Evolutionary conservation across 2,888 invertebrate genomes (phyloP).

Genomic region (Drosophila koepferae): DNA sequence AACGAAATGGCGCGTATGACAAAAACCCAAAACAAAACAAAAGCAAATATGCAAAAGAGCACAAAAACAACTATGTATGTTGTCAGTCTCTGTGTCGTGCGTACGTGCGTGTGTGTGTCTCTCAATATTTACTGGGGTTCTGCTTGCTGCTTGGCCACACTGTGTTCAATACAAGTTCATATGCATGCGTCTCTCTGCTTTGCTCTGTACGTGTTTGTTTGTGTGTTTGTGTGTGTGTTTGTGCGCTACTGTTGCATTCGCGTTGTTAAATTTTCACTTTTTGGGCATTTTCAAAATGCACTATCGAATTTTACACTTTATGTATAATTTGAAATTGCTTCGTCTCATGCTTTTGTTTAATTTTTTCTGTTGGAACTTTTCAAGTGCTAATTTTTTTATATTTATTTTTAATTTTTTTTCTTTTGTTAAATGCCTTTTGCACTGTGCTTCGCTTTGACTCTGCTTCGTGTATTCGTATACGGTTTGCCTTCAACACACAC

Average conservation of each 20-base stretch:
- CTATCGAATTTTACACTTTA: constrained; percentile 57
- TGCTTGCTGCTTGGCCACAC: constrained; percentile 60
- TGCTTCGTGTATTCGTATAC: constrained; percentile 50
- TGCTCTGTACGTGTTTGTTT: background rate
- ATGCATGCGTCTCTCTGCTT: constrained; percentile 13
- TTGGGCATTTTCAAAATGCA: constrained; percentile 58
- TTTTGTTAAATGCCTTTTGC: constrained; percentile 52
- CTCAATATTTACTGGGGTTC: constrained; percentile 35
- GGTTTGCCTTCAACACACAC: constrained; percentile 65
- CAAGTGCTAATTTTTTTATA: constrained; percentile 49
- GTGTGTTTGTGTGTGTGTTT: constrained; percentile 36
- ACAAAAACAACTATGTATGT: constrained; percentile 43
- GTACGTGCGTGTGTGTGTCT: constrained; percentile 21
- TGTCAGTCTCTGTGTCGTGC: background rate
- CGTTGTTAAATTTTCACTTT: constrained; percentile 54
- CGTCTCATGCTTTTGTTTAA: constrained; percentile 37
- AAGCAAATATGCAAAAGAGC: constrained; percentile 60
- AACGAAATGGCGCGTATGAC: constrained; percentile 50
- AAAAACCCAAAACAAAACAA: constrained; percentile 74
- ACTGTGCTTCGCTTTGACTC: constrained; percentile 52
- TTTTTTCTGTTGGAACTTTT: constrained; percentile 26
- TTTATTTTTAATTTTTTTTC: background rate
- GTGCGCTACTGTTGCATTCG: constrained; percentile 59
- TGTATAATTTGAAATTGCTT: constrained; percentile 45
- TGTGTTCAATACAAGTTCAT: constrained; percentile 52